Evolutionary conservation across 2,113 vertebrate species (phyloP).

Genomic region (Origma solitaria): DNA sequence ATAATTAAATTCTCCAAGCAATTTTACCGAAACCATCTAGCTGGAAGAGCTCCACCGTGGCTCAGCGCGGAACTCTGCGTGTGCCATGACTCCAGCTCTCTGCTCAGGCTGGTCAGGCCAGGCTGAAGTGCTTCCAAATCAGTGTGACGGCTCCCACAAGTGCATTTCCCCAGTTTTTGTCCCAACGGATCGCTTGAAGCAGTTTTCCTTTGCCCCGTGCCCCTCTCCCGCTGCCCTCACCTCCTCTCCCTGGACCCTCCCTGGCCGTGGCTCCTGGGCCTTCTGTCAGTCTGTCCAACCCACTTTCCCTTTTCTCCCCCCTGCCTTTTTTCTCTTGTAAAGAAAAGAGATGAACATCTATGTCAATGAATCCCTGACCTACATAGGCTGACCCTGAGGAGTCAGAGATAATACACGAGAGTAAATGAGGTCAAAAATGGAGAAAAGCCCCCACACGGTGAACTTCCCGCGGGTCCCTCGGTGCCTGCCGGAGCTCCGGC

Average conservation of each 20-base stretch:
- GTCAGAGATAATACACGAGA: slow-evolving; percentile 57
- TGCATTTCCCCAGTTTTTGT: neutral
- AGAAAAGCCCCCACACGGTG: neutral
- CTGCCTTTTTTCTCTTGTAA: neutral
- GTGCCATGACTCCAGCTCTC: rapidly evolving
- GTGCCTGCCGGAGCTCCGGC: neutral
- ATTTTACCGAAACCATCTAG: neutral
- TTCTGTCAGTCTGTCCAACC: slow-evolving; percentile 10
- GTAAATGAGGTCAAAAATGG: slow-evolving; percentile 53
- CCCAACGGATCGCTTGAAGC: neutral
- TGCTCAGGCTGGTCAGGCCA: neutral
- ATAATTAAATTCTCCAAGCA: neutral
- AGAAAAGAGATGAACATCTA: slow-evolving; percentile 41
- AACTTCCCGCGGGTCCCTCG: neutral
- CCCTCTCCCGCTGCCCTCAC: neutral
- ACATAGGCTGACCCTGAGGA: slow-evolving; percentile 60
- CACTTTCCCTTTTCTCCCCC: slow-evolving; percentile 27
- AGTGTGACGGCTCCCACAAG: rapidly evolving
- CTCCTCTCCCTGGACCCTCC: neutral
- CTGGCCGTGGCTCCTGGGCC: neutral
- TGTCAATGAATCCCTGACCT: slow-evolving; percentile 66
- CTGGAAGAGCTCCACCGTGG: neutral
- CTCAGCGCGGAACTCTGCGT: neutral
- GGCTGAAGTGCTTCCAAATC: neutral
- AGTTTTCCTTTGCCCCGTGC: neutral